phyloP scores from a whole-genome alignment of 2,113 vertebrate genomes.

The Lutjanus erythropterus region DNA sequence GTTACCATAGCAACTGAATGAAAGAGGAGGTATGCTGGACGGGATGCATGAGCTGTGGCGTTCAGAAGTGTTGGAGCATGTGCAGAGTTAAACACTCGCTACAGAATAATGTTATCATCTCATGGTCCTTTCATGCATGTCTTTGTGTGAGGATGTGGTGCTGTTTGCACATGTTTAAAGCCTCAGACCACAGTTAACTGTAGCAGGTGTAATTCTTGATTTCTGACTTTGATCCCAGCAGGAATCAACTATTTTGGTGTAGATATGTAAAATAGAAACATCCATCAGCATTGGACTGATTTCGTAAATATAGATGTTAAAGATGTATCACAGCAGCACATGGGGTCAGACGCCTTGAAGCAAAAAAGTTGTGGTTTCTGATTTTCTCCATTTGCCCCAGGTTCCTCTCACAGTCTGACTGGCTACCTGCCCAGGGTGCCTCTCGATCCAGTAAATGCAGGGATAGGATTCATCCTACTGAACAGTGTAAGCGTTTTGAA shows the following conservation, averaged over 20 bases:
- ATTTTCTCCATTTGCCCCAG: not conserved
- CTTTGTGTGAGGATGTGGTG: not conserved
- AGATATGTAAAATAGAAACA: not conserved
- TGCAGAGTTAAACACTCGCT: not conserved
- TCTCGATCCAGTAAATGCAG: not conserved
- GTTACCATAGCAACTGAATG: slow-evolving; percentile 60
- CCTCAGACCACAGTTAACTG: no score
- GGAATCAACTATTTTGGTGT: not conserved
- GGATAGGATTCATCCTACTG: not conserved
- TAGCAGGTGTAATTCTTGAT: not conserved
- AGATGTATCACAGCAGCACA: not conserved
- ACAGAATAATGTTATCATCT: not conserved
- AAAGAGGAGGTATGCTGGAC: slow-evolving; percentile 10
- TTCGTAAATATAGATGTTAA: not conserved
- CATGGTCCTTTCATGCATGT: not conserved
- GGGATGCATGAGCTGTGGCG: slow-evolving; percentile 1
- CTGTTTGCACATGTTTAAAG: not conserved
- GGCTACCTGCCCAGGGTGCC: not conserved
- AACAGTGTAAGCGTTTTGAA: not conserved
- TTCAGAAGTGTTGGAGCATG: slow-evolving; percentile 2
- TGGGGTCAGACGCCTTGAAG: not conserved
- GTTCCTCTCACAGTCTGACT: not conserved
- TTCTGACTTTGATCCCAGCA: not conserved
- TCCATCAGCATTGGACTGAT: not conserved
- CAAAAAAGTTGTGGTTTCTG: not conserved